These are phyloP conservation scores for Eclectus roratus DNA, from an alignment of 2,113 vertebrate species.

Conservation along the genomic window DNA sequence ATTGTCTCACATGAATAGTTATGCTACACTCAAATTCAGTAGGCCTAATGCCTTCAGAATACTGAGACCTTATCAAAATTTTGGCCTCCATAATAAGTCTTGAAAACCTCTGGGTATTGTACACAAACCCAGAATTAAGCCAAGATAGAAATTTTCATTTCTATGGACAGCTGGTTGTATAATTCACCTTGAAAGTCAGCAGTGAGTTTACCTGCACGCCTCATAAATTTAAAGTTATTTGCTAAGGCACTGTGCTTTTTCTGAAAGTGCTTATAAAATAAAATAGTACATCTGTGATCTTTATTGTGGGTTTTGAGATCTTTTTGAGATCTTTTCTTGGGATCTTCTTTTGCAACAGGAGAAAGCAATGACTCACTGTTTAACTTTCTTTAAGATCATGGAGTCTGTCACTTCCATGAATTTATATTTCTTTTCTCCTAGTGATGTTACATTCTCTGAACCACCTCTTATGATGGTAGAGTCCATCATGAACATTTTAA, in stretches of 20 bases:
- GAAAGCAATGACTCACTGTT: not conserved
- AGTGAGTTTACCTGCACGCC: not conserved
- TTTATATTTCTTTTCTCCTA: not conserved
- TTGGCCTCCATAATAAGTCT: not conserved
- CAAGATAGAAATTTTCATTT: not conserved
- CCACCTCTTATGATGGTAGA: not conserved
- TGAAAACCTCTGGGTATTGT: not conserved
- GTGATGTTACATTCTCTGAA: not conserved
- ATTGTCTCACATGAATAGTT: not conserved
- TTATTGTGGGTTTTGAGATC: not conserved
- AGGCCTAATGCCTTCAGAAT: not conserved
- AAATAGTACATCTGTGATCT: not conserved
- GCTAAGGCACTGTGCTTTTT: not conserved
- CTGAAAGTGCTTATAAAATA: not conserved
- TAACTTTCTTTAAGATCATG: not conserved
- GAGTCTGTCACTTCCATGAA: not conserved
- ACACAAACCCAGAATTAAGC: not conserved
- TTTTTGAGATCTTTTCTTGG: not conserved
- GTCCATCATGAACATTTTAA: not conserved
- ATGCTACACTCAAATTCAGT: not conserved
- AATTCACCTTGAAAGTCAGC: not conserved
- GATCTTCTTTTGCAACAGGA: not conserved
- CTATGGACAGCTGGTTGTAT: not conserved
- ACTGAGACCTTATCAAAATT: not conserved
- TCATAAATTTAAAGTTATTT: not conserved